phyloP scores from a whole-genome alignment of 2,113 vertebrate species.

The Paramisgurnus dabryanus region DNA sequence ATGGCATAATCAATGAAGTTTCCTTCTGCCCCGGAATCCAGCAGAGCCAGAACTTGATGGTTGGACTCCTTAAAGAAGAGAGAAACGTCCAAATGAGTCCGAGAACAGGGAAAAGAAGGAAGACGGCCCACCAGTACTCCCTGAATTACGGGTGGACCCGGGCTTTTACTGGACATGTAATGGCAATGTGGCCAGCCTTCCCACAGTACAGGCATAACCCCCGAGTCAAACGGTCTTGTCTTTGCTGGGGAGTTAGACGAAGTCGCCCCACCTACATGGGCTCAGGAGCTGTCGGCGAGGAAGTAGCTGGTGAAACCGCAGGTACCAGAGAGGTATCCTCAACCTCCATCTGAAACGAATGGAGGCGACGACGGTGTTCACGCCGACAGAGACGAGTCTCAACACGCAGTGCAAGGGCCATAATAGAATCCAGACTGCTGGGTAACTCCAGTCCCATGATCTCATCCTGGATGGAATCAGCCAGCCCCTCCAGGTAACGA shows the following conservation, averaged over 20 bases:
- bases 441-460: background rate
- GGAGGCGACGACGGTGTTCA: accelerated
- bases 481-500: too few relatives aligned
- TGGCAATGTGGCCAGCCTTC: background rate
- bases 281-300: background rate
- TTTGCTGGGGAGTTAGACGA: background rate
- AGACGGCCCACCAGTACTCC: background rate
- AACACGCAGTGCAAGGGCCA: background rate
- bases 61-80: background rate
- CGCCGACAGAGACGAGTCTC: too few relatives aligned
- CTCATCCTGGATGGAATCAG: too few relatives aligned
- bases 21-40: background rate
- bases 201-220: background rate
- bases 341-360: too few relatives aligned
- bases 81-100: too few relatives aligned
- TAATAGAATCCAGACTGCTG: background rate
- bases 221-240: background rate
- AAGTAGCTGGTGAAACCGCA: too few relatives aligned
- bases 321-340: background rate
- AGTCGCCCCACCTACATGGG: background rate
- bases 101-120: background rate
- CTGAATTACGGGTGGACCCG: background rate
- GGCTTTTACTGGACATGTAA: background rate
- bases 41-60: background rate
- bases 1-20: too few relatives aligned